Conservation (phyloP, 2,888 invertebrate species). For the Toxonevra muliebris region DNA sequence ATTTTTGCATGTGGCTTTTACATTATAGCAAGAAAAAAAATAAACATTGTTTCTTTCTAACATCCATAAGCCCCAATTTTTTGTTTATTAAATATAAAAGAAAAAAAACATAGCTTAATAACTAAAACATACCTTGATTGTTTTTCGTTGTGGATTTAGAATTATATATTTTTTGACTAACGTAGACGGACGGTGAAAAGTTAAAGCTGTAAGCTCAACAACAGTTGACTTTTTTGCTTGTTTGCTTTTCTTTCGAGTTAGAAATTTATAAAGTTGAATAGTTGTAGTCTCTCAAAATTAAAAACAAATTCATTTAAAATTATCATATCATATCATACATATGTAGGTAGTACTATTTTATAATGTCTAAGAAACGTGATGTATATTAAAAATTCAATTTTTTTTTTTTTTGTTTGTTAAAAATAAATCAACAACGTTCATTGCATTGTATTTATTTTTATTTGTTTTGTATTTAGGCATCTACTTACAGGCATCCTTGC, state of each 20-base stretch:
- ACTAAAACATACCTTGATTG: conserved; percentile 41
- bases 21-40: conserved; percentile 1
- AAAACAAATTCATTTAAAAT: conserved; percentile 17
- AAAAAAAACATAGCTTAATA: conserved; percentile 29
- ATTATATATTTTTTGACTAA: background rate
- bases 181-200: no score
- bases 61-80: background rate
- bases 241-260: conserved; percentile 22
- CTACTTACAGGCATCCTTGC: conserved; percentile 62
- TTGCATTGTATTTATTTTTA: conserved; percentile 26
- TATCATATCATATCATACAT: conserved; percentile 37
- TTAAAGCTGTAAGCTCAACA: no score
- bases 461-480: conserved; percentile 34
- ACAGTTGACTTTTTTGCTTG: conserved; percentile 20
- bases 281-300: background rate
- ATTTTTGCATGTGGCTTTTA: background rate
- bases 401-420: conserved; percentile 26
- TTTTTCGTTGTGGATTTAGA: background rate
- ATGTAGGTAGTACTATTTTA: conserved; percentile 8
- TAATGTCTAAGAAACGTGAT: conserved; percentile 19
- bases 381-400: conserved; percentile 25
- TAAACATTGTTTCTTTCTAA: background rate
- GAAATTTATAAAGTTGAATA: background rate
- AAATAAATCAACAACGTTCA: conserved; percentile 32
- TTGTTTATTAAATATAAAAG: background rate